These are phyloP conservation scores for Drosophila nr. perissopoda DNA, from an alignment of 2,888 invertebrate species.

Conservation along the genomic window DNA sequence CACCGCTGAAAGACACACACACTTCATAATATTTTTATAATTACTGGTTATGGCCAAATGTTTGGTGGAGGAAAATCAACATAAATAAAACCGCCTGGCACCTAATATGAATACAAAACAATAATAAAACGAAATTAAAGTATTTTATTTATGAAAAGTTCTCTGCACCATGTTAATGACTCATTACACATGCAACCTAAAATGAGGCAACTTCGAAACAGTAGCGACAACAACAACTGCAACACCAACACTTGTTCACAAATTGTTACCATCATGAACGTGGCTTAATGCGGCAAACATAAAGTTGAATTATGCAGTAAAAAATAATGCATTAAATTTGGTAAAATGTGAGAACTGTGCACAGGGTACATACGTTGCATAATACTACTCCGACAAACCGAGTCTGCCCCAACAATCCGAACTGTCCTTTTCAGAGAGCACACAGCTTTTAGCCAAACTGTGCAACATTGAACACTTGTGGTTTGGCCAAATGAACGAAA, in stretches of 20 bases:
- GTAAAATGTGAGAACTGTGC: slow-evolving; percentile 51
- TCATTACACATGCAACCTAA: slow-evolving; percentile 77
- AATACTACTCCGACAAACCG: neutral
- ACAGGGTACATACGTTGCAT: slow-evolving; percentile 36
- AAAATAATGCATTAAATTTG: slow-evolving; percentile 73
- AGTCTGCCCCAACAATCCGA: neutral
- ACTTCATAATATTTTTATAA: slow-evolving; percentile 16
- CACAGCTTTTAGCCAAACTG: slow-evolving; percentile 7
- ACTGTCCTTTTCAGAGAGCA: neutral
- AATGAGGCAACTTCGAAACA: slow-evolving; percentile 45
- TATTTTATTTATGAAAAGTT: slow-evolving; percentile 42
- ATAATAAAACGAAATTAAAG: slow-evolving; percentile 47
- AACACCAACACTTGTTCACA: slow-evolving; percentile 53
- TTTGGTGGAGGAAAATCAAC: slow-evolving; percentile 49
- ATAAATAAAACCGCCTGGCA: slow-evolving; percentile 74
- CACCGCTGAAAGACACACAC: slow-evolving; percentile 17
- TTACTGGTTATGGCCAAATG: slow-evolving; percentile 26
- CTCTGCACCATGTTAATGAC: slow-evolving; percentile 76
- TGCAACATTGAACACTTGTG: slow-evolving; percentile 20
- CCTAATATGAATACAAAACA: slow-evolving; percentile 72
- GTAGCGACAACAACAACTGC: slow-evolving; percentile 5
- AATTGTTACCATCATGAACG: slow-evolving; percentile 73
- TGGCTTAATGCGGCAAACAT: slow-evolving; percentile 78
- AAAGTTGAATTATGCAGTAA: slow-evolving; percentile 77
- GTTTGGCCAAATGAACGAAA: slow-evolving; percentile 8